These are phyloP conservation scores for Leptopilina boulardi DNA, from an alignment of 1,140 invertebrate genomes.

Conservation along the genomic window DNA sequence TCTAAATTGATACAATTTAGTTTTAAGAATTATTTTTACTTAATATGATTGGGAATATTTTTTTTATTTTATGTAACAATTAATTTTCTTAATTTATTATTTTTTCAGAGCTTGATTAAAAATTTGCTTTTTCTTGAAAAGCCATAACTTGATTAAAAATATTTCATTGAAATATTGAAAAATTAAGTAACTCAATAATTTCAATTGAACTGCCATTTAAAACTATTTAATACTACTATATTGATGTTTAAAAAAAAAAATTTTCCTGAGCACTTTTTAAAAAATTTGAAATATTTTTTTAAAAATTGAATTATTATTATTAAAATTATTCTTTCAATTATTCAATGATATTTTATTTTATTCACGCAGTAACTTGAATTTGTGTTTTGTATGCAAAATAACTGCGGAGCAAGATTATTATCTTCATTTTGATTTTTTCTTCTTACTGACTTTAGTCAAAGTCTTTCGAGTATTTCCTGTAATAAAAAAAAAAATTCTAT, in stretches of 20 bases:
- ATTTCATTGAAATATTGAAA: neutral
- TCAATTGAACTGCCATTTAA: too few species aligned
- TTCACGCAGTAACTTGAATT: too few species aligned
- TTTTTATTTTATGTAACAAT: neutral
- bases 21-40: neutral
- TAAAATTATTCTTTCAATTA: too few species aligned
- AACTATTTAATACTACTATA: too few species aligned
- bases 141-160: neutral
- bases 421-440: conserved; percentile 59
- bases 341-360: too few species aligned
- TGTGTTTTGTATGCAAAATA: neutral
- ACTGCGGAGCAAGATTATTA: too few species aligned
- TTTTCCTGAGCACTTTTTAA: too few species aligned
- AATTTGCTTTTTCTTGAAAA: too few species aligned
- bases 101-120: neutral
- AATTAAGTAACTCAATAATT: too few species aligned
- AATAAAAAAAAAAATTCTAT: conserved; percentile 49
- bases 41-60: neutral
- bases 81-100: neutral
- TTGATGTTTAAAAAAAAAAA: too few species aligned
- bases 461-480: conserved; percentile 58
- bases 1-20: neutral
- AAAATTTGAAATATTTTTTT: too few species aligned
- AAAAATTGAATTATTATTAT: too few species aligned
- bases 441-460: conserved; percentile 56